Percentiles rank a stretch among this genome's conserved stretches.
Conservation (phyloP, 2,888 invertebrate genomes). For the Plagodis pulveraria region DNA sequence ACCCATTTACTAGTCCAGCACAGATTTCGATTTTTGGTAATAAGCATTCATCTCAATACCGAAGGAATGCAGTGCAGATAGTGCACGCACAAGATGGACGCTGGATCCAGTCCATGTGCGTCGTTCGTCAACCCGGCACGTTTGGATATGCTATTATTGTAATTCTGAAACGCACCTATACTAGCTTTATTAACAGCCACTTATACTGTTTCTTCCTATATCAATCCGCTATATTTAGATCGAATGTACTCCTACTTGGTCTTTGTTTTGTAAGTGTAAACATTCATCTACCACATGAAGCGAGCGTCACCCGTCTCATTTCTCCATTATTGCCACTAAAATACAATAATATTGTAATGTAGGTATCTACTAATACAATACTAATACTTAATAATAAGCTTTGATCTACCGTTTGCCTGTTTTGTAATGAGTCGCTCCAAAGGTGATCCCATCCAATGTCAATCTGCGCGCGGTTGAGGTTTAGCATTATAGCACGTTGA, state of each 20-base stretch:
- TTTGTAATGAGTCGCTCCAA: background rate
- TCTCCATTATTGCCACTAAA: too few species aligned
- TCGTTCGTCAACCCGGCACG: slow-evolving; percentile 47
- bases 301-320: background rate
- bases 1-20: too few species aligned
- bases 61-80: slow-evolving; percentile 1
- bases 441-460: slow-evolving; percentile 3
- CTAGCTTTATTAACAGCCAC: slow-evolving; percentile 47
- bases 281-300: slow-evolving; percentile 22
- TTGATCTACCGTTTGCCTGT: slow-evolving; percentile 6
- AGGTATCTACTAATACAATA: too few species aligned
- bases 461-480: background rate
- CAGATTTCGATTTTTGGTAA: background rate
- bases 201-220: slow-evolving; percentile 42
- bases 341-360: too few species aligned
- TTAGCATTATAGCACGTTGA: too few species aligned
- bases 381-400: background rate
- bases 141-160: slow-evolving; percentile 65
- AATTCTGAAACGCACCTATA: slow-evolving; percentile 64
- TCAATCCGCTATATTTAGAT: slow-evolving; percentile 67
- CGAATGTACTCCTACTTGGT: slow-evolving; percentile 51
- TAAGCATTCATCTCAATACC: background rate
- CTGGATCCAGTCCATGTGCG: slow-evolving; percentile 63
- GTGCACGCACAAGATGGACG: slow-evolving; percentile 68
- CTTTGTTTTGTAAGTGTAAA: slow-evolving; percentile 47